Conservation (phyloP, 2,888 invertebrate species). For the Abrostola triplasia region DNA sequence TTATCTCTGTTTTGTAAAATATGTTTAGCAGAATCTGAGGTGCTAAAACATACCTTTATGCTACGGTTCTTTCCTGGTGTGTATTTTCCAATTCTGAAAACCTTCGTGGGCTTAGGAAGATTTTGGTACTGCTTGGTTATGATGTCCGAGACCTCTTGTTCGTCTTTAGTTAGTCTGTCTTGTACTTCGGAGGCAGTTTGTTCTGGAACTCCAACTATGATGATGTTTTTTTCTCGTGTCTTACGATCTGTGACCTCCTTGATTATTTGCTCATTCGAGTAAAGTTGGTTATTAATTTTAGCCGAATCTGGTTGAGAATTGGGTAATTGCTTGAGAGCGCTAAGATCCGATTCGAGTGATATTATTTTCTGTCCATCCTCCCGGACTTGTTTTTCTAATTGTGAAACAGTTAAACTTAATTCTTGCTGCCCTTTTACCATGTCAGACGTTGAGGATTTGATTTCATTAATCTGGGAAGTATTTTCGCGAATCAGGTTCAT, state of each 20-base stretch:
- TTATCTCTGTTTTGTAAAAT: too few species aligned
- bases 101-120: too few species aligned
- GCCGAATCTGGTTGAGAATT: background rate
- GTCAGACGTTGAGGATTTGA: conserved; percentile 2
- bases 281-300: background rate
- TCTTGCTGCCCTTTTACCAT: background rate
- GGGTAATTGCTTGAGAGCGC: background rate
- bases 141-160: too few species aligned
- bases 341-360: conserved; percentile 1
- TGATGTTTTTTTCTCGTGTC: conserved; percentile 2
- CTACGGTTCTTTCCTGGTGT: too few species aligned
- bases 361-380: conserved; percentile 4
- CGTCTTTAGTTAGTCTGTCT: too few species aligned
- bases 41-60: too few species aligned
- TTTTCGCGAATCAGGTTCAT: conserved; percentile 13
- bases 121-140: too few species aligned
- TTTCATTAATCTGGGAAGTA: conserved; percentile 8
- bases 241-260: conserved; percentile 1
- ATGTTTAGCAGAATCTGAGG: too few species aligned
- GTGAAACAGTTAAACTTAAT: conserved; percentile 1
- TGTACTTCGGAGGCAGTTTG: background rate
- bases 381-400: conserved; percentile 1
- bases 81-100: too few species aligned
- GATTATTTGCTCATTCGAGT: conserved; percentile 1
- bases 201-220: background rate